Conservation (phyloP, 2,888 invertebrate genomes). For the Resseliella maxima region DNA sequence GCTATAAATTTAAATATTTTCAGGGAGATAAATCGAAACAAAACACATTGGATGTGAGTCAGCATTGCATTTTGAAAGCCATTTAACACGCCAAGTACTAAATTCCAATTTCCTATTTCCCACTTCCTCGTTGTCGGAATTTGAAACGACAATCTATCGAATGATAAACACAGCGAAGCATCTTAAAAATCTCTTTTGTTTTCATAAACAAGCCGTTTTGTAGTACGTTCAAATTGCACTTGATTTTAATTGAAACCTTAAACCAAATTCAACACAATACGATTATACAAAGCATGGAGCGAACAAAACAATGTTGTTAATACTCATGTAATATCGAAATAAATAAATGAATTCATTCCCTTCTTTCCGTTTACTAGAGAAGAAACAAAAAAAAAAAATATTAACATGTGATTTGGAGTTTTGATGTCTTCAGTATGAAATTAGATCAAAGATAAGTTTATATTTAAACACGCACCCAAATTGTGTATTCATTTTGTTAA, state of each 20-base stretch:
- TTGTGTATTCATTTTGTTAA: background rate
- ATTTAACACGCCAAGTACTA: background rate
- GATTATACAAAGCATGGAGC: background rate
- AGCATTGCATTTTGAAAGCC: background rate
- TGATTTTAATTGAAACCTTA: conserved; percentile 32
- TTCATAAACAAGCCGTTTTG: conserved; percentile 29
- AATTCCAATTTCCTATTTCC: background rate
- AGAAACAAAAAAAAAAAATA: background rate
- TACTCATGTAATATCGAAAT: background rate
- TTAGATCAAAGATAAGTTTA: background rate
- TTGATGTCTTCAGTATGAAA: background rate
- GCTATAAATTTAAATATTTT: conserved; percentile 41
- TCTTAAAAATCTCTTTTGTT: conserved; percentile 20
- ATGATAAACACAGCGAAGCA: background rate
- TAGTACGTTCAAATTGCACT: conserved; percentile 42
- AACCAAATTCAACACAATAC: background rate
- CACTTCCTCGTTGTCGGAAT: background rate
- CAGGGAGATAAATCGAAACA: background rate
- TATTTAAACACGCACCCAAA: background rate
- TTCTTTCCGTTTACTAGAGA: background rate
- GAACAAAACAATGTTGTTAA: background rate
- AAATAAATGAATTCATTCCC: background rate
- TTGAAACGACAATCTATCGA: background rate
- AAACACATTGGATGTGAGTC: background rate
- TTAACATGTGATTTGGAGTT: background rate